Percentiles rank a stretch among this genome's conserved stretches.
Evolutionary conservation across 2,797 vertebrate genomes (phyloP).

Genomic region (Scolopax bukidnonensis): DNA sequence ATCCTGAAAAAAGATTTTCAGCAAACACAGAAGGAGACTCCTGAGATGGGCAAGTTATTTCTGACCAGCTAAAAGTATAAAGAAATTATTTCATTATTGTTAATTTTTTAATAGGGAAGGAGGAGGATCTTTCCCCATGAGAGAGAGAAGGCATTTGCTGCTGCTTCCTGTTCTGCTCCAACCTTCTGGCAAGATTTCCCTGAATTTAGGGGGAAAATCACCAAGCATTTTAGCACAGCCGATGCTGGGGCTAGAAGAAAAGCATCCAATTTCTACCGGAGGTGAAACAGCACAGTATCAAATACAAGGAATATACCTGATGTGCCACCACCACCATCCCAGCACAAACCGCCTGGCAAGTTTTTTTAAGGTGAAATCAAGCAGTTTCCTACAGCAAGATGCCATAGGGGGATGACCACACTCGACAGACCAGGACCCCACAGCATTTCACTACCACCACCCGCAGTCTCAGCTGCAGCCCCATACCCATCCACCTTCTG

Average conservation of each 20-base stretch:
- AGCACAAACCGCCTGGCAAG: fast-evolving
- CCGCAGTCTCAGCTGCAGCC: neutral
- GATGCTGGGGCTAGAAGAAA: neutral
- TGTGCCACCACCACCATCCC: fast-evolving
- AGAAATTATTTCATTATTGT: neutral
- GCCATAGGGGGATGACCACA: neutral
- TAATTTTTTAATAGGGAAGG: neutral
- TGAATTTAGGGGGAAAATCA: neutral
- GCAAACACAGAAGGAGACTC: neutral
- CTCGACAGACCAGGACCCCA: neutral
- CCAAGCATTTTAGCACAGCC: neutral
- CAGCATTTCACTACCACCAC: neutral
- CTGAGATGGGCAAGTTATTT: neutral
- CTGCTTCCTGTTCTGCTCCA: neutral
- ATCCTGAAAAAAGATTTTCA: neutral
- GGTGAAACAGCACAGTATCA: neutral
- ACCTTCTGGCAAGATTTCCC: neutral
- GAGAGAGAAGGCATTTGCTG: neutral
- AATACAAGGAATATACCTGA: neutral
- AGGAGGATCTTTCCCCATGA: neutral
- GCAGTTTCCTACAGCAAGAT: fast-evolving
- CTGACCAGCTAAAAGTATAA: neutral
- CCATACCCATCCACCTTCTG: neutral
- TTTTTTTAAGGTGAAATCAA: neutral
- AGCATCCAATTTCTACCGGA: neutral